Base-by-base conservation (phyloP, 2,797 vertebrate species). In the Pteronotus mesoamericanus region DNA sequence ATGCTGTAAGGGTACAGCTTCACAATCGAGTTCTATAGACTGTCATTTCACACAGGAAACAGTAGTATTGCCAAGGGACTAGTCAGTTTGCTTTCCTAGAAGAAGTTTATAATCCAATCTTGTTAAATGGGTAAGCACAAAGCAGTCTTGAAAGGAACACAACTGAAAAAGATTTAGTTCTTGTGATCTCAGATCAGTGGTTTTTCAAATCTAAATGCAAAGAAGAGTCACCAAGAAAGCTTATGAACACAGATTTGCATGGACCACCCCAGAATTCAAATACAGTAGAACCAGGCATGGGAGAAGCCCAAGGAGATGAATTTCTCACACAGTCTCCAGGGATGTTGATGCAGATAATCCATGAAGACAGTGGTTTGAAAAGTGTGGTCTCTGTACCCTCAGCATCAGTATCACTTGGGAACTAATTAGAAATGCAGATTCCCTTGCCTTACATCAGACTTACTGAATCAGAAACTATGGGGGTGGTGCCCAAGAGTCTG, bases 251-350 rank as follows among this genome's bases (percentile, higher is more conserved):
- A 74, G 19, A 61, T 86, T 83, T 59, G 84, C 71, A 15, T 2
- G 7, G 12, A 3, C 42, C 32, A 10, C 2, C 29, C 37, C 44
- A 68, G 48, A 95, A 87, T n/a, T 1, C 24, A 12, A 53, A 57
- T 34, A 21, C 0, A 42, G 29, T 22, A 44, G 32, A 74, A 26
- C 5, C 0, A 0, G 1, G 9, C 9, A 1, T 6, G 21, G 69
- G 22, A 77, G 29, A 86, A 66, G 6, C 53, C 14, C 29, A 7
- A 14, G 10, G 2, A 29, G 14, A 57, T 37, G 32, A 9, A 55
- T 53, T 66, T 83, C 72, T 82, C 53, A 86, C 69, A 85, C 19
- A 14, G n/a, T 44, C 26, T 86, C 83, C 7, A 86, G 78, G 57
- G 72, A 91, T 86, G 80, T 2, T 74, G 57, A 72, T 14, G 32